A percentile compares a stretch with the other conserved stretches of the same genome.
Evolutionary conservation across 2,797 vertebrate species (phyloP).

Genomic region (Dermochelys coriacea): DNA sequence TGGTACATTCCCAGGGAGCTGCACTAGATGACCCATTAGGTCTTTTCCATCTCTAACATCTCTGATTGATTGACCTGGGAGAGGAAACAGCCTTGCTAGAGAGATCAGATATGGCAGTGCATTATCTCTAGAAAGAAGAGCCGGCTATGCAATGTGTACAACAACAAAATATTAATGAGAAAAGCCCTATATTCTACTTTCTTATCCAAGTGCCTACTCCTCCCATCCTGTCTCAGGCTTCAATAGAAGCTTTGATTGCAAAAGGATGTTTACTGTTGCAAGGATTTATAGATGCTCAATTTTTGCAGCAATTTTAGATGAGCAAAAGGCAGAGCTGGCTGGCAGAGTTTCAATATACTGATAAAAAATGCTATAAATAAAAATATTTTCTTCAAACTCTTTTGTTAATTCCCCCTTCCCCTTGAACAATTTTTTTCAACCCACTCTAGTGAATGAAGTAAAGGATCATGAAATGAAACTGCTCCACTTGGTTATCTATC

Average conservation of each 20-base stretch:
- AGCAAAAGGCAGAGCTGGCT: neutral
- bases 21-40: neutral
- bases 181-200: neutral
- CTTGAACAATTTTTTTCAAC: neutral
- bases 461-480: neutral
- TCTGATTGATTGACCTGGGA: neutral
- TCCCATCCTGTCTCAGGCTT: neutral
- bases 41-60: neutral
- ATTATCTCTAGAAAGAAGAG: neutral
- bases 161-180: neutral
- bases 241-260: neutral
- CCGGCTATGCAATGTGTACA: neutral
- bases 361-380: neutral
- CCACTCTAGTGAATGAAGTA: neutral
- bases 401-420: constrained; percentile 3
- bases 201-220: neutral
- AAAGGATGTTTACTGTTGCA: neutral
- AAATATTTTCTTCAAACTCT: neutral
- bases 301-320: neutral
- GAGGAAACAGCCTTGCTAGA: neutral
- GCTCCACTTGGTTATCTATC: neutral
- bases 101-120: neutral
- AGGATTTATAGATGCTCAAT: neutral
- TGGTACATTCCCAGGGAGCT: neutral
- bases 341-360: neutral